phyloP scores from a whole-genome alignment of 2,797 vertebrate genomes.

The Halcyon badia region DNA sequence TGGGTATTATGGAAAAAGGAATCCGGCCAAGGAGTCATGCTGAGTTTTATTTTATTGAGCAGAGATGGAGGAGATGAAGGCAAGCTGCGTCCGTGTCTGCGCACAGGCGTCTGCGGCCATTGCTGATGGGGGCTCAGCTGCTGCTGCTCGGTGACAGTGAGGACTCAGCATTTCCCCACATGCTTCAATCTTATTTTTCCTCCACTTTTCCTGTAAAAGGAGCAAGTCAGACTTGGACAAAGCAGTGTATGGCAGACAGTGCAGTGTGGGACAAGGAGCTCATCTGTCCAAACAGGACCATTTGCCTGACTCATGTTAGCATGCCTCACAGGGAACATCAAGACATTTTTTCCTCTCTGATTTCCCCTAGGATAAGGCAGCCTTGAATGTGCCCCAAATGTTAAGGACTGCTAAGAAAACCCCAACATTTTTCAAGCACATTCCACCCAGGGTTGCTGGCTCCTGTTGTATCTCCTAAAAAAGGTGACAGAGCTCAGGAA shows the following conservation, averaged over 20 bases:
- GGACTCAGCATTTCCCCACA: constrained; percentile 77
- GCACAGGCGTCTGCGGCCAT: fast-evolving
- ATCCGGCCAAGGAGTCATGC: constrained; percentile 10
- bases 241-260: neutral
- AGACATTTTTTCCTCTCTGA: neutral
- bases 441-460: neutral
- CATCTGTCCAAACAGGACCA: neutral
- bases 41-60: constrained; percentile 66
- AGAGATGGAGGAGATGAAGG: neutral
- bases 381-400: neutral
- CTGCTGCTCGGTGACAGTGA: neutral
- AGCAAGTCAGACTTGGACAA: neutral
- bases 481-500: neutral
- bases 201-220: constrained; percentile 73
- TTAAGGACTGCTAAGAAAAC: neutral
- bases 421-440: neutral
- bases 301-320: neutral
- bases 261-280: neutral
- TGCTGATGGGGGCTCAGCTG: neutral
- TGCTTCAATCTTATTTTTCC: constrained; percentile 77
- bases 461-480: neutral
- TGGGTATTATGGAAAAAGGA: neutral
- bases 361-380: neutral
- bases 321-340: neutral
- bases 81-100: fast-evolving